These are phyloP conservation scores for Remorina albescens DNA, from an alignment of 2,797 vertebrate species.

Conservation along the genomic window DNA sequence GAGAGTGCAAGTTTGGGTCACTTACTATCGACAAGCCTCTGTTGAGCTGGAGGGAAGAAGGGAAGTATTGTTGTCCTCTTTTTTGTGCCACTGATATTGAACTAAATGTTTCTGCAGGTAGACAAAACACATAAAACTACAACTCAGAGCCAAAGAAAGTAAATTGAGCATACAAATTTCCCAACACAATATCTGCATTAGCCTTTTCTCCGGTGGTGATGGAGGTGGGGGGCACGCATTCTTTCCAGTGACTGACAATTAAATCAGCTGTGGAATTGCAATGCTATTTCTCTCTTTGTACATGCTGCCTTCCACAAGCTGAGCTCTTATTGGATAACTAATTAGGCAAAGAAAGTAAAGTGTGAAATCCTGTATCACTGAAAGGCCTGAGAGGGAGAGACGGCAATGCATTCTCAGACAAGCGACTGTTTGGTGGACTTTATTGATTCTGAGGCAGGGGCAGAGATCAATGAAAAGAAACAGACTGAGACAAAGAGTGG, in stretches of 20 bases:
- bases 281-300: constrained; percentile 59
- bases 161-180: constrained; percentile 46
- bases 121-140: constrained; percentile 50
- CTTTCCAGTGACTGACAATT: constrained; percentile 66
- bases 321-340: constrained; percentile 73
- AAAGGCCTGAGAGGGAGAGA: constrained; percentile 76
- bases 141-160: constrained; percentile 50
- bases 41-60: constrained; percentile 64
- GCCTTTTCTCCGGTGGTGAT: constrained; percentile 17
- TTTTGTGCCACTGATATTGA: constrained; percentile 50
- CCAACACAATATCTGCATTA: constrained; percentile 44
- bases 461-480: constrained; percentile 97
- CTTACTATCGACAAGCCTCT: constrained; percentile 70
- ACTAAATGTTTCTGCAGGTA: constrained; percentile 55
- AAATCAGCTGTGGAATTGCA: constrained; percentile 72
- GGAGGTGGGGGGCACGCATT: constrained; percentile 20
- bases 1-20: constrained; percentile 81
- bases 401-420: constrained; percentile 92
- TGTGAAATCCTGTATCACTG: constrained; percentile 67
- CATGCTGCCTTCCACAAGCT: constrained; percentile 53
- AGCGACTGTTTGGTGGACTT: constrained; percentile 93
- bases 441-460: constrained; percentile 92
- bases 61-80: constrained; percentile 57
- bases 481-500: constrained; percentile 95
- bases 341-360: constrained; percentile 81